Evolutionary conservation across 2,797 vertebrate species (phyloP).

Genomic region (Antrozous pallidus): DNA sequence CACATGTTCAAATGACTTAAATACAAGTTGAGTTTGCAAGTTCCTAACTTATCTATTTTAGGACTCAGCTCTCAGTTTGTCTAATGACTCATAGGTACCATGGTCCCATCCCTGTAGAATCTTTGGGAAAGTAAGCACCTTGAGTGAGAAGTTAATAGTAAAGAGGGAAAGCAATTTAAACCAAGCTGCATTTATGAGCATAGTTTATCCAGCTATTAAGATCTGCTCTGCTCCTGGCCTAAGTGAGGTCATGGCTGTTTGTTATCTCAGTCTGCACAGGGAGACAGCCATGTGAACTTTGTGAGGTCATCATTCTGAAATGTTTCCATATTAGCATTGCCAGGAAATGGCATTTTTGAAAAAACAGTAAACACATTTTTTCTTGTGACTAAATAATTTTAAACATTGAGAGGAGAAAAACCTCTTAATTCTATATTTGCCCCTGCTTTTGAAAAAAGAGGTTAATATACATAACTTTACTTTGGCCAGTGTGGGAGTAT

Average conservation of each 20-base stretch:
- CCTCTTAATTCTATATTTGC: not conserved
- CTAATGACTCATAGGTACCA: not conserved
- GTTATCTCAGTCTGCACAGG: not conserved
- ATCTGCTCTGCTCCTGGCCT: not conserved
- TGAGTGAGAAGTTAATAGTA: not conserved
- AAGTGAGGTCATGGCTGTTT: not conserved
- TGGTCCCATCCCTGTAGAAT: not conserved
- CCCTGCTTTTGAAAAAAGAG: not conserved
- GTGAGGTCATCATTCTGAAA: constrained; percentile 26
- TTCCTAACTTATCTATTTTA: not conserved
- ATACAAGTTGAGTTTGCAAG: not conserved
- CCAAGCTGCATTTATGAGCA: not conserved
- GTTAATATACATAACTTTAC: not conserved
- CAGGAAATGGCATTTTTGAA: not conserved
- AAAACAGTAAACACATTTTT: not conserved
- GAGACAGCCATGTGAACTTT: not conserved
- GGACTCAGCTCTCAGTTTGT: not conserved
- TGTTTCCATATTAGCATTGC: not conserved
- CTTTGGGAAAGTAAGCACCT: not conserved
- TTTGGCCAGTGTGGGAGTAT: not conserved
- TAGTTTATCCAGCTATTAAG: not conserved
- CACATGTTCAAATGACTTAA: not conserved
- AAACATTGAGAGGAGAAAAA: not conserved
- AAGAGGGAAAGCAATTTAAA: not conserved
- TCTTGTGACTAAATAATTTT: not conserved